Conservation (phyloP, 2,888 invertebrate genomes). For the Eledone cirrhosa region DNA sequence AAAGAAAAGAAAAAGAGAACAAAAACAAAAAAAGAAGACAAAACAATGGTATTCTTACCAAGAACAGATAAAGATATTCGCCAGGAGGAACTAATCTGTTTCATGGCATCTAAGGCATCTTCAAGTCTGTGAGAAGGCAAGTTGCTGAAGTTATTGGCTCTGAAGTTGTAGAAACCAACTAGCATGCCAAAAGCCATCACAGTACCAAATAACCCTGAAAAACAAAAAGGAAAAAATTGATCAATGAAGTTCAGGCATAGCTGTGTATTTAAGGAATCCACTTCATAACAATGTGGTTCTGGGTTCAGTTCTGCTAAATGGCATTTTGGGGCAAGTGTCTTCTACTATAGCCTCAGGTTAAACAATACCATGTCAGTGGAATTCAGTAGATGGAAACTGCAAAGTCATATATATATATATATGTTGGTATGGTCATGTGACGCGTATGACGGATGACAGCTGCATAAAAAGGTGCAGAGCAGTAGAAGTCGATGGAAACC, state of each 20-base stretch:
- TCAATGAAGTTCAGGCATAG: neutral
- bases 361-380: no score
- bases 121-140: conserved; percentile 77
- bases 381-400: no score
- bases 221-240: neutral
- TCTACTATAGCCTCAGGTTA: no score
- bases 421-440: no score
- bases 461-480: no score
- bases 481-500: no score
- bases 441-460: no score
- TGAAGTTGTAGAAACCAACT: conserved; percentile 82
- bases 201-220: conserved; percentile 76
- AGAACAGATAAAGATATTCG: conserved; percentile 75
- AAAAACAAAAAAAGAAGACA: neutral
- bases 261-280: no score
- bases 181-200: conserved; percentile 73
- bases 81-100: conserved; percentile 79
- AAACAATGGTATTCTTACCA: conserved; percentile 68
- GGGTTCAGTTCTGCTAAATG: no score
- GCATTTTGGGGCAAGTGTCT: no score
- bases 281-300: no score
- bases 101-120: conserved; percentile 84
- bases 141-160: conserved; percentile 78
- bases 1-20: neutral
- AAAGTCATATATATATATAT: no score